A percentile compares a stretch with the other conserved stretches of the same genome.
Evolutionary conservation across 2,888 invertebrate genomes (phyloP).

Genomic region (Charanyca ferruginea): DNA sequence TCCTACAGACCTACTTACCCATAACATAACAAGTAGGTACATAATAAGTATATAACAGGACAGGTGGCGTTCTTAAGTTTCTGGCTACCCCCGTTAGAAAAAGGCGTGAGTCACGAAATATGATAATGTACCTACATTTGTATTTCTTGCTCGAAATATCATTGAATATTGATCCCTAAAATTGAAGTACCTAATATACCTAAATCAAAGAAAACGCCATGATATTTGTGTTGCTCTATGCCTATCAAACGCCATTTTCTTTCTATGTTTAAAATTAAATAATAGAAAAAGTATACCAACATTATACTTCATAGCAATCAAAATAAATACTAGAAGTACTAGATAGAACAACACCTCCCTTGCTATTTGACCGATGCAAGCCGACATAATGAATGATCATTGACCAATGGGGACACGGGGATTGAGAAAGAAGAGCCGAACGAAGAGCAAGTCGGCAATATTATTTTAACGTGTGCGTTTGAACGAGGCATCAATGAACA

Average conservation of each 20-base stretch:
- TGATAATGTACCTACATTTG: background rate
- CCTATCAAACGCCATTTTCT: conserved; percentile 5
- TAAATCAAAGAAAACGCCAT: background rate
- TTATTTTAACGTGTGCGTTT: conserved; percentile 50
- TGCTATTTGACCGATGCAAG: background rate
- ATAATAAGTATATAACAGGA: too few relatives aligned
- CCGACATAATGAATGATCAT: conserved; percentile 36
- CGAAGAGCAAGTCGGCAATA: conserved; percentile 38
- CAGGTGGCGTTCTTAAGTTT: background rate
- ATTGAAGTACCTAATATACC: too few relatives aligned
- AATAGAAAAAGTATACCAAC: conserved; percentile 22
- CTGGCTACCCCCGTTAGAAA: background rate
- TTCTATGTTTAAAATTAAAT: conserved; percentile 2
- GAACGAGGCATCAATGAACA: conserved; percentile 62
- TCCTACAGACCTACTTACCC: too few relatives aligned
- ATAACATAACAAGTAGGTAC: too few relatives aligned
- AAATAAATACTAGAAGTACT: conserved; percentile 7
- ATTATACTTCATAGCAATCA: background rate
- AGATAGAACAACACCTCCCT: background rate
- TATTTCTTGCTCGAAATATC: background rate
- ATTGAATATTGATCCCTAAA: background rate
- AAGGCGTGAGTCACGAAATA: background rate
- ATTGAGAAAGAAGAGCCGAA: conserved; percentile 38
- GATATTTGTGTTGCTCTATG: background rate
- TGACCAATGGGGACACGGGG: conserved; percentile 44